Conservation (phyloP, 2,888 invertebrate genomes). For the Leptodirus hochenwartii region DNA sequence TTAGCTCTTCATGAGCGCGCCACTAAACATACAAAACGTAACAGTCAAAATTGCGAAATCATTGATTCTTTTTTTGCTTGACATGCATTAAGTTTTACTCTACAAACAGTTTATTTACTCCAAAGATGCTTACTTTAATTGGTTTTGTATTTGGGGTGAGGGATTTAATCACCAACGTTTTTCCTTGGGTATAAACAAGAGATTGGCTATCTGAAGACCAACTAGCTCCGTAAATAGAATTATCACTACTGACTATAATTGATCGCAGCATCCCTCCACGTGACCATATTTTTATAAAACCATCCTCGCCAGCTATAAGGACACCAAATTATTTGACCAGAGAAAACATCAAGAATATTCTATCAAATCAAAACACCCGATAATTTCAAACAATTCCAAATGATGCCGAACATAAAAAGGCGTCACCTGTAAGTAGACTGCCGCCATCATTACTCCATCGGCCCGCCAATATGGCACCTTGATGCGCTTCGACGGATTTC, state of each 20-base stretch:
- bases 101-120: background rate
- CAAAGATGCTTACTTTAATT: constrained; percentile 35
- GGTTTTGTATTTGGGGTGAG: constrained; percentile 57
- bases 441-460: constrained; percentile 93
- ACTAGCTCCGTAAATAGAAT: constrained; percentile 65
- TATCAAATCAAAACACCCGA: constrained; percentile 1
- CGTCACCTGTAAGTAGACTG: constrained; percentile 70
- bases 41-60: background rate
- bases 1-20: constrained; percentile 90
- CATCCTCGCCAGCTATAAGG: constrained; percentile 81
- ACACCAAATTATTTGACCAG: constrained; percentile 4
- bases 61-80: background rate
- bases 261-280: constrained; percentile 86
- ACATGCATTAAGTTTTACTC: background rate
- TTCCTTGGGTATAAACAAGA: constrained; percentile 50
- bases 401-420: background rate
- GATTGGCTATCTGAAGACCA: constrained; percentile 63
- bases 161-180: constrained; percentile 47
- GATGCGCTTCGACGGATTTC: constrained; percentile 82
- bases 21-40: constrained; percentile 40
- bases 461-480: constrained; percentile 72
- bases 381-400: background rate
- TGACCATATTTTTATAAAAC: constrained; percentile 93
- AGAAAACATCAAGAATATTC: background rate
- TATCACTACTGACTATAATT: constrained; percentile 61